Evolutionary conservation across 2,888 invertebrate genomes (phyloP).

Genomic region (Choreutis nemorana): DNA sequence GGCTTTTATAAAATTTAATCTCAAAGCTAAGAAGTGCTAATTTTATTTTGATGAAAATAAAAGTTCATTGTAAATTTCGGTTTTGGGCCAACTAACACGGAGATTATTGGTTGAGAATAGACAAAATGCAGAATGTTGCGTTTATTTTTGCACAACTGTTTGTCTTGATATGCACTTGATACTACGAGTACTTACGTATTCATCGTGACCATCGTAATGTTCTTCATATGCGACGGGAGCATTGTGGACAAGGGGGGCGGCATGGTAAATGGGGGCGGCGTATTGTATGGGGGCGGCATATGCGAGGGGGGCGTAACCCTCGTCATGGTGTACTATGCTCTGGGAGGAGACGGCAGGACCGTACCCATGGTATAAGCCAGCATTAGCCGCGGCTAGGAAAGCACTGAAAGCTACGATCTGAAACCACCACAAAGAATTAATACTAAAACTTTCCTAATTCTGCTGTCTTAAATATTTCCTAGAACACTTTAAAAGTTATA

Average conservation of each 20-base stretch:
- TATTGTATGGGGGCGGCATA: conserved; percentile 23
- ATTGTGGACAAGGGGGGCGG: conserved; percentile 23
- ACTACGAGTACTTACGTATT: conserved; percentile 1
- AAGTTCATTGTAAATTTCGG: no score
- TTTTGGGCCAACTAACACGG: no score
- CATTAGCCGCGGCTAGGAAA: conserved; percentile 28
- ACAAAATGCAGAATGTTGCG: no score
- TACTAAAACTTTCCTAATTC: no score
- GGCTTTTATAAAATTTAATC: no score
- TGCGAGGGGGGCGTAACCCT: conserved; percentile 17
- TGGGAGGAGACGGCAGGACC: conserved; percentile 40
- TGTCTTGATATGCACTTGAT: background rate
- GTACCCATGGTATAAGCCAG: conserved; percentile 29
- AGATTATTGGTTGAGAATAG: no score
- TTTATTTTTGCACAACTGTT: no score
- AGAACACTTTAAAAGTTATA: background rate
- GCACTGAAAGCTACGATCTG: conserved; percentile 26
- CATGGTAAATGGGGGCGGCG: conserved; percentile 23
- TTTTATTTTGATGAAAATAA: no score
- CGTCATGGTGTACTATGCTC: conserved; percentile 41
- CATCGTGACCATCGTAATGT: conserved; percentile 12
- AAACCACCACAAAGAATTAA: no score
- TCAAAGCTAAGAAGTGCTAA: no score
- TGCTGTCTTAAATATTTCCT: no score
- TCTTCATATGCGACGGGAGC: conserved; percentile 17